Conservation (phyloP, 2,797 vertebrate species). For the Apogon talboti region DNA sequence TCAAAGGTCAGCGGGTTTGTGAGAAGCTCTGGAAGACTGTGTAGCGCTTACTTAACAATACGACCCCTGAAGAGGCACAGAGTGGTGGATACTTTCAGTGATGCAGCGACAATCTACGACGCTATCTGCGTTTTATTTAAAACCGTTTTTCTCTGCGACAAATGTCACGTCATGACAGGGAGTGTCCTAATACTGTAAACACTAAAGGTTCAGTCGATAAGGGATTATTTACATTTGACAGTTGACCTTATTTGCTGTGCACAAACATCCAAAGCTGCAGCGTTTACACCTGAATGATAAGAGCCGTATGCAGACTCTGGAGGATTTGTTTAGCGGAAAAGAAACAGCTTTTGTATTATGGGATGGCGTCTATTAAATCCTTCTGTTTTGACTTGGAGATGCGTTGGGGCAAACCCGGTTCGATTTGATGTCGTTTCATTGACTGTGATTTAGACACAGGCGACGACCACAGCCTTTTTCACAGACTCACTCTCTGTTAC, state of each 20-base stretch:
- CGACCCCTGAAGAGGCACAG: too few species aligned
- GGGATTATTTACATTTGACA: not conserved
- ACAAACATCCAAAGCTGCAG: not conserved
- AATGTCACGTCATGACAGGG: too few species aligned
- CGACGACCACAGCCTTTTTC: slow-evolving; percentile 1
- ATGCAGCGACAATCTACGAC: not conserved
- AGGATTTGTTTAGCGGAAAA: not conserved
- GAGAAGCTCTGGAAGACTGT: not conserved
- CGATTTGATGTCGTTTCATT: not conserved
- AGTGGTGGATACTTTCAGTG: slow-evolving; percentile 17
- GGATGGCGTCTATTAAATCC: not conserved
- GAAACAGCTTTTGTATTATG: not conserved
- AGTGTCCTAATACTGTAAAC: not conserved
- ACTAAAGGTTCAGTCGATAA: not conserved
- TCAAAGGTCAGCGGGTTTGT: slow-evolving; percentile 33
- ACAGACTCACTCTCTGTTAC: slow-evolving; percentile 2
- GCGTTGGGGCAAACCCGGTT: not conserved
- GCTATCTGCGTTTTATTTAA: too few species aligned
- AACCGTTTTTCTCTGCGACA: too few species aligned
- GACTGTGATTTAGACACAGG: slow-evolving; percentile 11
- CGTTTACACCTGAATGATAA: not conserved
- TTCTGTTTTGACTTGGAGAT: not conserved
- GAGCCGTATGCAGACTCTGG: not conserved
- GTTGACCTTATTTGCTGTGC: not conserved
- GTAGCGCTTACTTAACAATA: slow-evolving; percentile 8